Base-by-base conservation (phyloP, 2,797 vertebrate species). In the Anabacerthia variegaticeps region DNA sequence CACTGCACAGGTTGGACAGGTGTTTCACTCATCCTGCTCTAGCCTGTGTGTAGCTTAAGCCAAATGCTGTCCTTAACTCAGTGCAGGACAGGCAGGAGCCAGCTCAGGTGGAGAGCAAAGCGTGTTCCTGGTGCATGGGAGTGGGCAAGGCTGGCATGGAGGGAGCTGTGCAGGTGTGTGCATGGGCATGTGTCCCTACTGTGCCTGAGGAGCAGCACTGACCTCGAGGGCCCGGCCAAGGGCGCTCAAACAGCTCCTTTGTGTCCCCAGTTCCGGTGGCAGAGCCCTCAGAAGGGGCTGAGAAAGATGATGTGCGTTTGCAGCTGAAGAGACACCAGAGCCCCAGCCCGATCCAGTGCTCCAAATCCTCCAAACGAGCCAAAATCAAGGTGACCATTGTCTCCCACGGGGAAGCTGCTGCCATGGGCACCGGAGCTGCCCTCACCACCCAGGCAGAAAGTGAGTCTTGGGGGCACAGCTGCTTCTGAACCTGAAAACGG, bases 371-470 rank as follows among this genome's bases (percentile, higher is more conserved):
- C 95, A 99, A 99, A 97, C 98, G 99, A 93, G 99, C 99, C 56
- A 99, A 99, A 98, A 99, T 99, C 97, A 99, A 99, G 98, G 99
- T 99, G 97, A 99, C 99, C 93, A 99, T 99, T 73, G 98, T 99
- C 88, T 99, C 99, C 74, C 99, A 99, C 58, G 98, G 98, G 18
- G 99, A 99, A 55, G 88, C 98, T 34, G 85, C 98, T 59, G 98
- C 98, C 85, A 93, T 97, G 51, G 98, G 98, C 82, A 97, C 95
- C 6, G 80, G 97, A 81, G 85, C 97, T 46, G 97, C 97, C 91
- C 97, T 98, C 55, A 80, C 96, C 77, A 92, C 82, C 41, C 78
- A 97, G 55, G 98, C 98, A 44, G 99, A 99, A 98, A 99, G 99
- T 99, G 98, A 98, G 97, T 97, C 28, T 72, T 2, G 1, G 15